phyloP scores from a whole-genome alignment of 2,797 vertebrate species.

The Leptoclinus maculatus region DNA sequence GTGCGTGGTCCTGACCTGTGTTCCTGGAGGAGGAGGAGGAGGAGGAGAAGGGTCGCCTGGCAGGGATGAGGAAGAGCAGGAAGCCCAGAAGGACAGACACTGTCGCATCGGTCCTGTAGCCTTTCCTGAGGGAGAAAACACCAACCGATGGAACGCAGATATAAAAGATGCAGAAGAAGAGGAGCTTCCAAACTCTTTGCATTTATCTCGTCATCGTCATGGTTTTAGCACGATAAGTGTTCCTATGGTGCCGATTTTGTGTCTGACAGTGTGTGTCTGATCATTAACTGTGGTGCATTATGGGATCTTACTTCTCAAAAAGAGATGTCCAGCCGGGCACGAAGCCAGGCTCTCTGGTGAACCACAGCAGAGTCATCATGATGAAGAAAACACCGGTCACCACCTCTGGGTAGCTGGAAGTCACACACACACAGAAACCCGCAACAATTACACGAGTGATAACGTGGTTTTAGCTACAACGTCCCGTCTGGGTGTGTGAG shows the following conservation, averaged over 20 bases:
- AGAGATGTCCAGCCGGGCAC: conserved; percentile 97
- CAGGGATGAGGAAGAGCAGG: conserved; percentile 98
- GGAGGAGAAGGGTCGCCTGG: conserved; percentile 88
- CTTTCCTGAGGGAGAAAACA: conserved; percentile 86
- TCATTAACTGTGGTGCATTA: not conserved
- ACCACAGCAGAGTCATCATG: conserved; percentile 98
- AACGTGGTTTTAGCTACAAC: not conserved
- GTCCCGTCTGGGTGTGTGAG: conserved; percentile 14
- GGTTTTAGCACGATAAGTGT: not conserved
- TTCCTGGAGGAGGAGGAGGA: conserved; percentile 78
- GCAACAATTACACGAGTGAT: conserved; percentile 30
- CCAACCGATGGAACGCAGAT: not conserved
- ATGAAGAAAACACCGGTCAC: conserved; percentile 97
- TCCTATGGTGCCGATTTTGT: not conserved
- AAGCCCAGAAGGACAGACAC: conserved; percentile 97
- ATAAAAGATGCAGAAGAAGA: not conserved
- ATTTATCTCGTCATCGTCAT: not conserved
- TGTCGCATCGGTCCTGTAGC: conserved; percentile 95
- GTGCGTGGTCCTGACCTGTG: conserved; percentile 78
- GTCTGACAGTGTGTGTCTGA: not conserved
- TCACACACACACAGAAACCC: conserved; percentile 35
- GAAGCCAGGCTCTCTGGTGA: conserved; percentile 97
- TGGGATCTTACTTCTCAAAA: conserved; percentile 92
- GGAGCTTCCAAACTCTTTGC: not conserved
- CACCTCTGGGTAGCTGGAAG: conserved; percentile 93